These are phyloP conservation scores for Halyomorpha halys DNA, from an alignment of 1,140 invertebrate species.

Conservation along the genomic window DNA sequence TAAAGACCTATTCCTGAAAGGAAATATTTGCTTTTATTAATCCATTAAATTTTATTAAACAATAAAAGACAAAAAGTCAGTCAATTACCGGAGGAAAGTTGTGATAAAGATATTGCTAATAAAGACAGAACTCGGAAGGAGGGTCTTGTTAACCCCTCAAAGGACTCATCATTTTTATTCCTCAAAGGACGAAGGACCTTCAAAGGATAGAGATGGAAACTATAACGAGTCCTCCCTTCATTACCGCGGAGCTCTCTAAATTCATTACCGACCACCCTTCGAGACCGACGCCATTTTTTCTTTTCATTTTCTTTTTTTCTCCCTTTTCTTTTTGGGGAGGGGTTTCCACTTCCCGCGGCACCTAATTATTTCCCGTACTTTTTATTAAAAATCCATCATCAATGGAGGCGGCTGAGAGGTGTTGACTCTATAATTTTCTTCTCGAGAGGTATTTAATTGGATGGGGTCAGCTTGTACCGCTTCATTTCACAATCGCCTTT, in stretches of 20 bases:
- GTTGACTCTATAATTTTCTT: constrained; percentile 6
- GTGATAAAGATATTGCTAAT: too few species aligned
- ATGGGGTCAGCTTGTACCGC: background rate
- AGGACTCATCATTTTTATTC: too few species aligned
- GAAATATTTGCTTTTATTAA: too few species aligned
- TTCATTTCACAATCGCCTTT: background rate
- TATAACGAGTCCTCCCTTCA: background rate
- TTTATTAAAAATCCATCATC: constrained; percentile 9
- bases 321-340: background rate
- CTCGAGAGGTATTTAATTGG: constrained; percentile 6
- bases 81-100: too few species aligned
- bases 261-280: constrained; percentile 1
- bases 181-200: too few species aligned
- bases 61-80: too few species aligned
- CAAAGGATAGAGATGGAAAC: too few species aligned
- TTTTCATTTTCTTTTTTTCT: background rate
- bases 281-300: background rate
- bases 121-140: too few species aligned
- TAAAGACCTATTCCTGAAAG: too few species aligned
- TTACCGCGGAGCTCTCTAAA: constrained; percentile 1
- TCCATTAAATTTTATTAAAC: too few species aligned
- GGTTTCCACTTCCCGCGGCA: too few species aligned
- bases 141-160: too few species aligned
- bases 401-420: background rate
- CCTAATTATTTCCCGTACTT: background rate